Evolutionary conservation across 2,888 invertebrate species (phyloP), one percentile per base, ranked within the genome.

Genomic region (Spicauda simplicius): DNA sequence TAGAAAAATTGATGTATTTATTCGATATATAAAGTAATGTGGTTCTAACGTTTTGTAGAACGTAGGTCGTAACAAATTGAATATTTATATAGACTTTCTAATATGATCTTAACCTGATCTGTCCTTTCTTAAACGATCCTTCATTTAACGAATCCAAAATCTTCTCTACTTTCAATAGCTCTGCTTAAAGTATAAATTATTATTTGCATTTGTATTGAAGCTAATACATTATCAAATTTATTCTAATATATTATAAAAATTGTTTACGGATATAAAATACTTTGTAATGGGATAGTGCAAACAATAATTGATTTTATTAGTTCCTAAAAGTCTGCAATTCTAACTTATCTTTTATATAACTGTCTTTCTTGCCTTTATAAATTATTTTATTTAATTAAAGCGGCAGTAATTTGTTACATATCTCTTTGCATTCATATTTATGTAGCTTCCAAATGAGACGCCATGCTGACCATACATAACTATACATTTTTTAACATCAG

Each of bases 1-100:
- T 57, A 61, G 52, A 64, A 56, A 19, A 14, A 63, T 59, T 58
- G 62, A 68, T 59, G 37, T 70, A 67, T 70, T 69, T 65, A 60
- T 65, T 11, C 30, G 20, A 25, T 25, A 62, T 64, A 45, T 58
- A 45, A 45, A 41, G 48, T 55, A 58, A 54, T 25, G 25, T 41
- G 45, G 37, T 59, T 54, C 45, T 48, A 54, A 41, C 16, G 45
- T 41, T 54, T 59, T 59, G 18, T 54, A 59, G 65, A 59, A 59
- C 19, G 18, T 65, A 59, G 59, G 58, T 59, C 33, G 57, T 66
- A 61, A 61, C 50, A 61, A 67, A 67, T 45, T 62, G 61, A 66
- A 52, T 55, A 53, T 63, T 50, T 33, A 57, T 20, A 4, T 53
- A 19, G 41, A 45, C n/a, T 58, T 60, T 33, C 48, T 55, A 33